These are phyloP conservation scores for Sebastes fasciatus DNA, from an alignment of 2,113 vertebrate species.

Conservation along the genomic window DNA sequence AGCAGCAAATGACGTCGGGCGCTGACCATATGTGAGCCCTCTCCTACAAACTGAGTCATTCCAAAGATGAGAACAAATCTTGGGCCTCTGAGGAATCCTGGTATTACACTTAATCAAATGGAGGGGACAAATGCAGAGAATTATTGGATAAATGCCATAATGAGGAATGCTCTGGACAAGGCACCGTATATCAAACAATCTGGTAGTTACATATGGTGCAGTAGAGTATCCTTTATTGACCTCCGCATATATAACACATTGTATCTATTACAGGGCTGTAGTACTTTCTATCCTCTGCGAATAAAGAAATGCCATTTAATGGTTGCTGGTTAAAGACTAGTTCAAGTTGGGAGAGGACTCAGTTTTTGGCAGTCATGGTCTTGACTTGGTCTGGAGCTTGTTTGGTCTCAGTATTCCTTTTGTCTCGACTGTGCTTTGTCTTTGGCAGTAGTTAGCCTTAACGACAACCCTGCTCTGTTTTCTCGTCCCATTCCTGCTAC, in stretches of 20 bases:
- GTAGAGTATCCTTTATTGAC: constrained; percentile 9
- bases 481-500: background rate
- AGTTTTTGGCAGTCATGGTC: background rate
- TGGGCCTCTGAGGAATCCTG: constrained; percentile 33
- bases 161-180: constrained; percentile 30
- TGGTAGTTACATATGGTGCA: background rate
- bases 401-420: background rate
- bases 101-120: constrained; percentile 49
- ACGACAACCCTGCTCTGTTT: background rate
- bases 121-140: constrained; percentile 37
- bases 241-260: background rate
- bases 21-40: constrained; percentile 68
- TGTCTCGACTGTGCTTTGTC: background rate
- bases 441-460: background rate
- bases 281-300: background rate
- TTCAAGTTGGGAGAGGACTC: background rate
- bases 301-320: constrained; percentile 19
- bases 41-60: constrained; percentile 57
- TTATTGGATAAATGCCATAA: constrained; percentile 32
- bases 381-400: background rate
- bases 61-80: constrained; percentile 50
- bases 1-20: constrained; percentile 68
- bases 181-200: background rate
- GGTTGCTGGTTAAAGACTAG: background rate
- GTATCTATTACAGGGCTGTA: background rate